Conservation (phyloP, 2,113 vertebrate genomes). For the Phylloscopus trochiloides region DNA sequence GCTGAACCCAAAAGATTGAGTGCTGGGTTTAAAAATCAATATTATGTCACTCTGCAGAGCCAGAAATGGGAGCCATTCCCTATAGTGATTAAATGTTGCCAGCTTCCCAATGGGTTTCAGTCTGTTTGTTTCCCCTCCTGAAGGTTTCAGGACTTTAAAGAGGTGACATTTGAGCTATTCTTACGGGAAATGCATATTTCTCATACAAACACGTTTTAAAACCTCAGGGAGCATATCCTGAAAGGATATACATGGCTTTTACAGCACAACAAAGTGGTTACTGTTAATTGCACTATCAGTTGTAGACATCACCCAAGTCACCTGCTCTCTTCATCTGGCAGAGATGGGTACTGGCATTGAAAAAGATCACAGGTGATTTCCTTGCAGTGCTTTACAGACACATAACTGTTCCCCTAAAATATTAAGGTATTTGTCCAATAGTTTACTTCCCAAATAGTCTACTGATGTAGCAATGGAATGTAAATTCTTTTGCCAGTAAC, state of each 20-base stretch:
- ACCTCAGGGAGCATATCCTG: neutral
- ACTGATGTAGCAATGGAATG: neutral
- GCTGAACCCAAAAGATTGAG: neutral
- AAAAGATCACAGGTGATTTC: neutral
- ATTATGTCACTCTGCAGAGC: neutral
- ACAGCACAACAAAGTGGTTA: neutral
- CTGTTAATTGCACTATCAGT: neutral
- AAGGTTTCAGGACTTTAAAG: neutral
- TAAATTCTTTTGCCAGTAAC: neutral
- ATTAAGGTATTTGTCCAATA: neutral
- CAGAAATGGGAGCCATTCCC: neutral
- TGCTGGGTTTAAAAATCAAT: neutral
- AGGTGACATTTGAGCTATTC: neutral
- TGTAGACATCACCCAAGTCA: neutral
- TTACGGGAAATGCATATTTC: slow-evolving; percentile 11
- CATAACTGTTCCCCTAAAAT: neutral
- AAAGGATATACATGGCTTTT: neutral
- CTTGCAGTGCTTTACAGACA: neutral
- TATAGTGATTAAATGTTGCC: neutral
- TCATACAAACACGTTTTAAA: neutral
- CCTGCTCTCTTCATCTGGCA: neutral
- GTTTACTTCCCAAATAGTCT: neutral
- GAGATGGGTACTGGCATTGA: neutral
- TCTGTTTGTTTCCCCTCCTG: neutral
- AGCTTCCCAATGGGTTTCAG: neutral